phyloP scores from a whole-genome alignment of 2,113 vertebrate genomes.

The Prunella himalayana region DNA sequence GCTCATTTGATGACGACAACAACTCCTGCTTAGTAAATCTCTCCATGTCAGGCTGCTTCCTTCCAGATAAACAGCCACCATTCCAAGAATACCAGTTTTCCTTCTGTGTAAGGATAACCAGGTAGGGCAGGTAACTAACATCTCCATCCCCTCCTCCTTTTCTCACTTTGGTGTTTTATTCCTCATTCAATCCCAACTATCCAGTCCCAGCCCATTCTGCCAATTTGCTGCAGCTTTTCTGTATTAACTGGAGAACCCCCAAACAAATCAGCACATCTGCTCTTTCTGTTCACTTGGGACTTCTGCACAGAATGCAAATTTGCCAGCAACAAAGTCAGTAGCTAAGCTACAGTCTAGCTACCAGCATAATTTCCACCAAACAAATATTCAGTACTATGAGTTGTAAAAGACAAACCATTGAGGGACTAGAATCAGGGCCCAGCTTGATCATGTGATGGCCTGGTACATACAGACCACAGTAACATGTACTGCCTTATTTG shows the following conservation, averaged over 20 bases:
- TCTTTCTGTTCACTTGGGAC: neutral
- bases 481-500: neutral
- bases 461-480: neutral
- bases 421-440: neutral
- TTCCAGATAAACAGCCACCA: neutral
- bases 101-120: neutral
- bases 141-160: neutral
- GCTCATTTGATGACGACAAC: neutral
- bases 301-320: neutral
- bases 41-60: neutral
- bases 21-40: neutral
- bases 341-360: neutral
- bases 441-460: neutral
- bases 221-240: neutral
- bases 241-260: neutral
- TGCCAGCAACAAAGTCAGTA: neutral
- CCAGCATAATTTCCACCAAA: neutral
- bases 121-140: neutral
- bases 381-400: neutral
- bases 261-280: neutral
- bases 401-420: neutral
- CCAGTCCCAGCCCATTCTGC: neutral
- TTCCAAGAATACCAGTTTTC: neutral
- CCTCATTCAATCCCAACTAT: neutral
- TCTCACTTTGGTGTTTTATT: neutral